phyloP scores from a whole-genome alignment of 2,888 invertebrate species.

The Timema podura region DNA sequence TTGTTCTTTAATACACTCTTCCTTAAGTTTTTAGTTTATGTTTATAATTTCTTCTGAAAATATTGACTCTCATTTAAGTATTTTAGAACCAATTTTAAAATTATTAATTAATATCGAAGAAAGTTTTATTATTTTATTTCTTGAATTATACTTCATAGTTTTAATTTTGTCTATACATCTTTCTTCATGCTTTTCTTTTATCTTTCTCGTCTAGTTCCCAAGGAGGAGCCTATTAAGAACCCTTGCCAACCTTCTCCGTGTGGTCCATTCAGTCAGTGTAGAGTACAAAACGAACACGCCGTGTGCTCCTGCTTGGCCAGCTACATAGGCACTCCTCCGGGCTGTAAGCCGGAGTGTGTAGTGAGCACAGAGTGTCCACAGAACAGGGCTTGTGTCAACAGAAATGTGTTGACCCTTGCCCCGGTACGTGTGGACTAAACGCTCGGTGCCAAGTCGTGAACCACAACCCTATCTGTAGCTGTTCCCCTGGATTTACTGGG shows the following conservation, averaged over 20 bases:
- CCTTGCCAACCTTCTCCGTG: constrained; percentile 78
- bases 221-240: constrained; percentile 42
- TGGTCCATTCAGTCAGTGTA: constrained; percentile 77
- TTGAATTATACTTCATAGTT: no score
- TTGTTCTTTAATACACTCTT: not conserved
- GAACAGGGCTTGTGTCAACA: constrained; percentile 62
- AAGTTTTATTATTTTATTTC: no score
- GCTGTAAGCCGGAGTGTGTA: constrained; percentile 69
- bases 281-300: constrained; percentile 64
- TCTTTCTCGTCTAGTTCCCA: constrained; percentile 28
- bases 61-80: no score
- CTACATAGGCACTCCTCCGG: constrained; percentile 62
- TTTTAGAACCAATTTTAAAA: no score
- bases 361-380: constrained; percentile 66
- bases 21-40: not conserved
- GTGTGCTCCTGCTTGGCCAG: constrained; percentile 66
- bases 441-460: constrained; percentile 68
- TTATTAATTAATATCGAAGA: no score
- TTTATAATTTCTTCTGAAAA: not conserved
- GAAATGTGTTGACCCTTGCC: constrained; percentile 69
- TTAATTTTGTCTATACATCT: constrained; percentile 20
- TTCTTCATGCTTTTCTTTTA: constrained; percentile 10
- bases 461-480: constrained; percentile 68
- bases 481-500: constrained; percentile 58
- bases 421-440: constrained; percentile 68